Evolutionary conservation across 2,797 vertebrate genomes (phyloP), one percentile per base, ranked within the genome.

Genomic region (Rhinichthys osculus): DNA sequence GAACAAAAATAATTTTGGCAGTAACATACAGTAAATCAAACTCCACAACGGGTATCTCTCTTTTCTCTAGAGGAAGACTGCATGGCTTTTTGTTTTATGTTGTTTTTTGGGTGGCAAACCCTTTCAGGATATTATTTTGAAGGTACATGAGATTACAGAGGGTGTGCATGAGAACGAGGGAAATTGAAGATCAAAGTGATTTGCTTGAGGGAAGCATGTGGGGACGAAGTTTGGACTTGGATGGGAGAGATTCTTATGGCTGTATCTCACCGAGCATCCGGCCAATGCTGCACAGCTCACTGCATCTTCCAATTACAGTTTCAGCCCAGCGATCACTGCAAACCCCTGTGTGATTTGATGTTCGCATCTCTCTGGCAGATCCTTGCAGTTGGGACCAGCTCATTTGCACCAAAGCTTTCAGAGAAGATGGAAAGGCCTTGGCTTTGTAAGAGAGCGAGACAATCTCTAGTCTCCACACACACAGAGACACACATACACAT

Each of bases 281-380:
- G 40, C 44, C 79, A 11, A 70, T 83, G 69, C 57, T 27, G 62
- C 66, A 86, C 40, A 69, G 81, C 59, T 85, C 84, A 57, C 81
- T 83, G 76, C 86, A 73, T 72, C 81, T 50, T 79, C n/a, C 67
- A 84, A 83, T 83, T 82, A 83, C 84, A 80, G 69, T 82, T 83
- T 83, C 78, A 86, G 44, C 50, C 54, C 81, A 69, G 47, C 40
- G 19, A 81, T 74, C 81, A 30, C 64, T 38, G 38, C 52, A 52
- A 59, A 59, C 23, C 73, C 72, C 62, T 73, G 54, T n/a, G 70
- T 35, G 33, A 66, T 73, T 50, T 42, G 57, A 44, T 10, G 54
- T 33, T 62, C 27, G 21, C 14, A 71, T 78, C 50, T 70, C 30
- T 52, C 54, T 30, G 33, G 38, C 27, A 52, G 54, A 35, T 73